Base-by-base conservation (phyloP, 2,113 vertebrate species). In the Chitala chitala region DNA sequence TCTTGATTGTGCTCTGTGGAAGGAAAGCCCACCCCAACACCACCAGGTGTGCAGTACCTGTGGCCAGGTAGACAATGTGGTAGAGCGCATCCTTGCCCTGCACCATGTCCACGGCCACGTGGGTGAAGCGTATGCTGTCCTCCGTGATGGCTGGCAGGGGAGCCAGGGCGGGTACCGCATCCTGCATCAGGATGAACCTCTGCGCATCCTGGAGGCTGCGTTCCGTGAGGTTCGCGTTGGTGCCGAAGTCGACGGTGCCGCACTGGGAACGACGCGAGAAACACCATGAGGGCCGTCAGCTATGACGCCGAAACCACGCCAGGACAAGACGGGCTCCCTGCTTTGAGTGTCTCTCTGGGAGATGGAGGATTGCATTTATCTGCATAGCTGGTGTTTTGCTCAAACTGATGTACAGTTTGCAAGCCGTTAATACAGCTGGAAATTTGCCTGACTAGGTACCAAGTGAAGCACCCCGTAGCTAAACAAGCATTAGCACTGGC, bases 191-290 rank as follows among this genome's bases (percentile, higher is more conserved):
- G 75, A 97, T 92, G 86, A 98, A 95, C 33, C 92, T 91, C 83
- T 98, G 96, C 33, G 96, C 96, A 2, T 98, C 96, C 77, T 97
- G 96, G 75, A 98, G 95, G 83, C 92, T 98, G 59, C 96, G 90
- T 69, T 97, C 94, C 0, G 96, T 98, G 82, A 98, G 87, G 87
- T 98, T 98, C 78, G 87, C 84, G 5, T 94, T 93, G 0, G 90
- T 84, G 0, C 94, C 92, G 2, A 91, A 91, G 79, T 98, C 94
- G 85, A 96, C 78, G 0, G 93, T 97, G 61, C 95, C 96, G 9
- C 96, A 98, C 96, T 98, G 85, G 51, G 77, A 53, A 59, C 51
- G 51, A 46, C 53, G 44, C 5, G 5, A n/a, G 22, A 46, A n/a
- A 24, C 40, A 46, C 4, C 61, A 4, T 15, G 33, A 2, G 31